A percentile compares a stretch with the other conserved stretches of the same genome.
phyloP scores from a whole-genome alignment of 2,797 vertebrate species.

The Sarcoramphus papa region DNA sequence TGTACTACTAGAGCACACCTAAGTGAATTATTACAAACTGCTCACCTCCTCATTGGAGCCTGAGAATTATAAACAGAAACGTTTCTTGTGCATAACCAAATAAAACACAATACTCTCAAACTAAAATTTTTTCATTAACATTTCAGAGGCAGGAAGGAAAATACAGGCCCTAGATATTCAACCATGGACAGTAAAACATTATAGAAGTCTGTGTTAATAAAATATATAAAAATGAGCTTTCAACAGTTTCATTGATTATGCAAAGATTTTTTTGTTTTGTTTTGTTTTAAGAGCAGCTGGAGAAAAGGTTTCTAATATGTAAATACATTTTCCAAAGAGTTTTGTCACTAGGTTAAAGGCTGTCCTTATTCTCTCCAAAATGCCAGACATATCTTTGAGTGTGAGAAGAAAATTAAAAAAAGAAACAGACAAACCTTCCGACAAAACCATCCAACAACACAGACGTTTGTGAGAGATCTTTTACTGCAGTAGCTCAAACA shows the following conservation, averaged over 20 bases:
- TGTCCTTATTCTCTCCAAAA: conserved; percentile 19
- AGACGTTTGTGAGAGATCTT: background rate
- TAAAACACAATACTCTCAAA: background rate
- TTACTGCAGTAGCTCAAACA: background rate
- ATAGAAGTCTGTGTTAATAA: background rate
- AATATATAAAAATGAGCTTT: background rate
- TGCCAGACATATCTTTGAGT: conserved; percentile 35
- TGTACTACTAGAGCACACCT: background rate
- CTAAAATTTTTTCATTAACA: background rate
- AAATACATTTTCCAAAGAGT: background rate
- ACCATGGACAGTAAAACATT: background rate
- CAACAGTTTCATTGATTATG: background rate
- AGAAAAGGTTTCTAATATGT: background rate
- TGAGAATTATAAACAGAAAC: background rate
- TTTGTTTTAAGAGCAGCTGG: background rate
- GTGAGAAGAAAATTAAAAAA: conserved; percentile 53
- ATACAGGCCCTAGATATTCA: background rate
- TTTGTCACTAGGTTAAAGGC: conserved; percentile 27
- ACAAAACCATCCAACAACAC: background rate
- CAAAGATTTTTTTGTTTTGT: background rate
- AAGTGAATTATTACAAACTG: background rate
- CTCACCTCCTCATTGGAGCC: background rate
- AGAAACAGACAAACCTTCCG: conserved; percentile 36
- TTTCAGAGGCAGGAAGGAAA: background rate
- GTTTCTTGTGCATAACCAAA: background rate